phyloP scores from a whole-genome alignment of 2,888 invertebrate genomes.

The Cryptocheilus praepositus region DNA sequence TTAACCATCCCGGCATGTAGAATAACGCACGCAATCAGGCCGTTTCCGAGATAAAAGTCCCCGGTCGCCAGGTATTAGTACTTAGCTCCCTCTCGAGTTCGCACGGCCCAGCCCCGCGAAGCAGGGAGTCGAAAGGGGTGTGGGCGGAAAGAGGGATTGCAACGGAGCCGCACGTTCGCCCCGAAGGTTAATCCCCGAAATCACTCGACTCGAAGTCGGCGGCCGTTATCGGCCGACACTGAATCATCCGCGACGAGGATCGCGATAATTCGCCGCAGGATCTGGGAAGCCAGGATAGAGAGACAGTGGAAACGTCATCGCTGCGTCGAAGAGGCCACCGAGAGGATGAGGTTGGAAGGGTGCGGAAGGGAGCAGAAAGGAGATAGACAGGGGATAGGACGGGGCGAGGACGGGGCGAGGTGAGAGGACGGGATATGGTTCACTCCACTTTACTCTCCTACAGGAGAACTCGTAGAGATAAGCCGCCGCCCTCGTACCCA shows the following conservation, averaged over 20 bases:
- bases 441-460: constrained; percentile 59
- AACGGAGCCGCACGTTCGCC: not conserved
- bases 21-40: too few species aligned
- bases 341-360: not conserved
- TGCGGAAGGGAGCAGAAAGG: constrained; percentile 3
- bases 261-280: constrained; percentile 54
- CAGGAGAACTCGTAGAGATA: constrained; percentile 62
- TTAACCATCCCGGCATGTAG: too few species aligned
- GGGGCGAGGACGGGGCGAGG: too few species aligned
- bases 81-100: too few species aligned
- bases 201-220: constrained; percentile 23
- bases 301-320: constrained; percentile 54
- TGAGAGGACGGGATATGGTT: constrained; percentile 45
- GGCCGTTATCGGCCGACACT: constrained; percentile 37
- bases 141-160: not conserved
- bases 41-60: too few species aligned
- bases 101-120: too few species aligned
- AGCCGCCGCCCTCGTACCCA: constrained; percentile 56
- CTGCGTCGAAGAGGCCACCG: constrained; percentile 27
- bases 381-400: constrained; percentile 10
- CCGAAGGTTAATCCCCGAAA: constrained; percentile 32
- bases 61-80: too few species aligned
- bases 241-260: constrained; percentile 44
- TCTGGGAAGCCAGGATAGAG: constrained; percentile 32
- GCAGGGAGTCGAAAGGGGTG: too few species aligned